Conservation (phyloP, 1,140 invertebrate genomes). For the Drosophila parvula region DNA sequence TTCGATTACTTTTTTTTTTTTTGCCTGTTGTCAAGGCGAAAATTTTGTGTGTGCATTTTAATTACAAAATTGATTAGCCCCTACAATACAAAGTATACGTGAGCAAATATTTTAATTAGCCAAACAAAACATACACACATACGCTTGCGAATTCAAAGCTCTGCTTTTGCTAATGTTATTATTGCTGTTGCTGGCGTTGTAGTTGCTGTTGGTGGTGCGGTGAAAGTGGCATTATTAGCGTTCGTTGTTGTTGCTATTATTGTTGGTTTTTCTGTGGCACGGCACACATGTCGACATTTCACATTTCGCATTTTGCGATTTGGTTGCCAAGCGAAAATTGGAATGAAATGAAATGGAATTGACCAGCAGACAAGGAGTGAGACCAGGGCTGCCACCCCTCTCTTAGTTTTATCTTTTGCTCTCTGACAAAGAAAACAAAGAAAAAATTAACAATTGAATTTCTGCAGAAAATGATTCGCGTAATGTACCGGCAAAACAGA, state of each 20-base stretch:
- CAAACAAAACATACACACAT: constrained; percentile 4
- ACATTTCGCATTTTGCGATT: constrained; percentile 20
- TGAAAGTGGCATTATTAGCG: constrained; percentile 45
- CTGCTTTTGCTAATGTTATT: constrained; percentile 7
- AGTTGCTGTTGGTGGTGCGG: constrained; percentile 23
- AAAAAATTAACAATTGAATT: no score
- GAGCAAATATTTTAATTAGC: constrained; percentile 37
- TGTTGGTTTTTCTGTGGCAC: constrained; percentile 9
- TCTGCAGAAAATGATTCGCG: constrained; percentile 33
- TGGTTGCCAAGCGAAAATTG: constrained; percentile 40
- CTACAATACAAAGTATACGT: constrained; percentile 11
- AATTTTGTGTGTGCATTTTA: constrained; percentile 37
- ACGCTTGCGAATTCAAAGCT: background rate
- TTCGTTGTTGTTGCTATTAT: constrained; percentile 7
- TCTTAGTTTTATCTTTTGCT: constrained; percentile 1
- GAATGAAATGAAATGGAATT: constrained; percentile 32
- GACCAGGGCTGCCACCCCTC: constrained; percentile 29
- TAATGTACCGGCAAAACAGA: constrained; percentile 36
- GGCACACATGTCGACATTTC: constrained; percentile 21
- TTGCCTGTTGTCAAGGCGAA: constrained; percentile 47
- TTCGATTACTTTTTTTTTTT: constrained; percentile 33
- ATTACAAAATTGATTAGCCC: constrained; percentile 52
- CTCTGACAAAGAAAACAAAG: background rate
- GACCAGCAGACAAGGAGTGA: constrained; percentile 19
- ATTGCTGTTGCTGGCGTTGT: constrained; percentile 14